phyloP scores from a whole-genome alignment of 30 jellyfish, hydroid and myxozoan genomes.

The Aurelia sp. region DNA sequence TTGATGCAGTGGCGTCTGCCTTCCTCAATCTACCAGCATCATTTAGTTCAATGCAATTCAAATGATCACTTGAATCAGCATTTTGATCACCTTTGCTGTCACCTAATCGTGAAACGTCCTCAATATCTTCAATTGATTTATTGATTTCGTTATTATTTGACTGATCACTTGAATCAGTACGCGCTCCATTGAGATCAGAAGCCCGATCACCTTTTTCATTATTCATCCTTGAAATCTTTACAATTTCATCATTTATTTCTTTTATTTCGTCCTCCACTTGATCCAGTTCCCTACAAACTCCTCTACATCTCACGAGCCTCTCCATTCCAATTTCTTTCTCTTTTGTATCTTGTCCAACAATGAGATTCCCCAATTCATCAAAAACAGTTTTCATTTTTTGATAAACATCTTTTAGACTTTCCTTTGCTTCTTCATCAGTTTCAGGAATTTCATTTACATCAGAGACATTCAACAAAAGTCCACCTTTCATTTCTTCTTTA shows the following conservation, averaged over 20 bases:
- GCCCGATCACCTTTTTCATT: neutral
- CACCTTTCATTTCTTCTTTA: slow-evolving; percentile 9
- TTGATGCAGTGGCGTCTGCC: neutral
- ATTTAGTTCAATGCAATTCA: no score
- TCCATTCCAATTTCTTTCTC: neutral
- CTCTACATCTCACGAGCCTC: slow-evolving; percentile 19
- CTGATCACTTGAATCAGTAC: neutral
- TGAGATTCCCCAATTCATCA: slow-evolving; percentile 16
- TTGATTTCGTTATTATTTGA: neutral
- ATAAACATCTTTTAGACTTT: slow-evolving; percentile 10
- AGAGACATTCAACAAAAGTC: neutral
- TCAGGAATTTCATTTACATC: slow-evolving; percentile 21
- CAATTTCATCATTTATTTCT: neutral
- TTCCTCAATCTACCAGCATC: no score
- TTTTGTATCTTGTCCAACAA: neutral
- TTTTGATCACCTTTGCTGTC: neutral
- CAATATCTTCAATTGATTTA: neutral
- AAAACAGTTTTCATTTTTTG: slow-evolving; percentile 19
- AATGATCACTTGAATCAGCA: no score
- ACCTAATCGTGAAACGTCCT: neutral
- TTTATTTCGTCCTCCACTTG: slow-evolving; percentile 14
- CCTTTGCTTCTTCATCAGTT: neutral
- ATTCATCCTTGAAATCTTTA: neutral
- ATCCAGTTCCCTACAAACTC: slow-evolving; percentile 32
- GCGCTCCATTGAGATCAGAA: neutral